phyloP scores from a whole-genome alignment of 1,140 invertebrate species.

The Manduca sexta region DNA sequence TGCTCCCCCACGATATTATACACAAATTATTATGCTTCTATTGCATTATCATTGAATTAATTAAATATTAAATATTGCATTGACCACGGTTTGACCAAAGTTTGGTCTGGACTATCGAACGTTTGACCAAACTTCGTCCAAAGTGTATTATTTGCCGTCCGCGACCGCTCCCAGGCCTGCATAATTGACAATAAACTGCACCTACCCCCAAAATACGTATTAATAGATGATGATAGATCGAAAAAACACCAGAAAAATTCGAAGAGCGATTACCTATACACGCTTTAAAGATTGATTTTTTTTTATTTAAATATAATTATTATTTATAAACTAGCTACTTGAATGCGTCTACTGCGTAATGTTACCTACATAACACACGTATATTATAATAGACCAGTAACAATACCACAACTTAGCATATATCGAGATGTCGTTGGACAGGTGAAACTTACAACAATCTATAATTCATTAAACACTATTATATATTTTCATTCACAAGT shows the following conservation, averaged over 20 bases:
- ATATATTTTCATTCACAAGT: constrained; percentile 20
- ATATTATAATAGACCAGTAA: constrained; percentile 40
- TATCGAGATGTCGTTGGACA: constrained; percentile 40
- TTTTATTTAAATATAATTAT: constrained; percentile 35
- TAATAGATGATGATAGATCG: constrained; percentile 52
- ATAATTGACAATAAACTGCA: constrained; percentile 66
- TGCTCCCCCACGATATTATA: neutral
- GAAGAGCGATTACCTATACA: constrained; percentile 53
- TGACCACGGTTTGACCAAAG: no score
- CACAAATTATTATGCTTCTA: no score
- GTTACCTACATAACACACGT: constrained; percentile 61
- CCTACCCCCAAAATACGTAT: constrained; percentile 52
- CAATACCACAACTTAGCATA: constrained; percentile 30
- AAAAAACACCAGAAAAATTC: constrained; percentile 53
- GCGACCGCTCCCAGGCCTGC: constrained; percentile 1
- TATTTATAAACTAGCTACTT: constrained; percentile 44
- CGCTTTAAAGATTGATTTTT: constrained; percentile 46
- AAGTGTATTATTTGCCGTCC: neutral
- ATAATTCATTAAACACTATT: constrained; percentile 3
- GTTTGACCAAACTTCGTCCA: constrained; percentile 8
- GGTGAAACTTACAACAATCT: constrained; percentile 28
- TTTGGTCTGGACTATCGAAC: no score
- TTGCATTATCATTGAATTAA: no score
- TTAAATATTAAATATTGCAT: no score
- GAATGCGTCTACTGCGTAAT: constrained; percentile 49